Conservation (phyloP, 2,113 vertebrate genomes). For the Ifrita kowaldi region DNA sequence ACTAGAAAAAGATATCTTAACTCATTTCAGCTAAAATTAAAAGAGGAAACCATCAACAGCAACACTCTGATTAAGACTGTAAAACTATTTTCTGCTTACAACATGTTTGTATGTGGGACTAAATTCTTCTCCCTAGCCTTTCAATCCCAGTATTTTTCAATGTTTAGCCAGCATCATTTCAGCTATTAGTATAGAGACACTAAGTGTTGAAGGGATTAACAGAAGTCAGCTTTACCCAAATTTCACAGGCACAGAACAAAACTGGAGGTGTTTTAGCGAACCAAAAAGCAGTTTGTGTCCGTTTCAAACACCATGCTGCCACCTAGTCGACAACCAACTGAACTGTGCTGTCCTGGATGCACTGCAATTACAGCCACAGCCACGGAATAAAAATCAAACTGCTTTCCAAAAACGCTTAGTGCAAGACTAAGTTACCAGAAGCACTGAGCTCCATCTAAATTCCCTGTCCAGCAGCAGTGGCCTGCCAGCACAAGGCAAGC, state of each 20-base stretch:
- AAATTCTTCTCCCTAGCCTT: not conserved
- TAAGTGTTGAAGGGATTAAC: not conserved
- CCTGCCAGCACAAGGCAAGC: not conserved
- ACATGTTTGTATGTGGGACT: not conserved
- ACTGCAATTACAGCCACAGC: not conserved
- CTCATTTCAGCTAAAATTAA: not conserved
- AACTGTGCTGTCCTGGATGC: not conserved
- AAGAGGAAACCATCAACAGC: not conserved
- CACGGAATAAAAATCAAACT: not conserved
- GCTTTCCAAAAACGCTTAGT: not conserved
- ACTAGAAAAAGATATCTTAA: not conserved
- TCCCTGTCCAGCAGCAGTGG: not conserved
- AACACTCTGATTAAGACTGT: not conserved
- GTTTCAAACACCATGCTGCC: constrained; percentile 70
- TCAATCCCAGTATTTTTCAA: not conserved
- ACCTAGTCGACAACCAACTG: constrained; percentile 53
- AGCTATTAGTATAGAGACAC: not conserved
- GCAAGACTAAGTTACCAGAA: not conserved
- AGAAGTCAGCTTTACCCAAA: not conserved
- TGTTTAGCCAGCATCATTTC: not conserved
- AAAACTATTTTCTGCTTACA: not conserved
- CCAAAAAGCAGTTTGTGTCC: not conserved
- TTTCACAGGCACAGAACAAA: not conserved
- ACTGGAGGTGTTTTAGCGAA: accelerated
- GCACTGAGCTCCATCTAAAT: not conserved